Evolutionary conservation across 1,140 invertebrate species (phyloP), one percentile per base, ranked within the genome.

Genomic region (Polypedilum vanderplanki): DNA sequence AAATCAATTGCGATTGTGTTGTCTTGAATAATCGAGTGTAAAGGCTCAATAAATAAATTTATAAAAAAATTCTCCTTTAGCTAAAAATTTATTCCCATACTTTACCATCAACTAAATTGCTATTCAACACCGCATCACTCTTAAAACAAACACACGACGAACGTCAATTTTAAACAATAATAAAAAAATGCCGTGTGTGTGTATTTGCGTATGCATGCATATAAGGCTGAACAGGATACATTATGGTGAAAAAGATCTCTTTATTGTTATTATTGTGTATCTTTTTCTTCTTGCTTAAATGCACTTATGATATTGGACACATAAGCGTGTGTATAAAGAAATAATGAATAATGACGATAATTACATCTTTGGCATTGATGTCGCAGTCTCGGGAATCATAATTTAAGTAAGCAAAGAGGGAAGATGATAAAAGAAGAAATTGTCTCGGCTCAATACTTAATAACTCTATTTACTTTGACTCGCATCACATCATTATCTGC

Each of bases 311-410:
- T n/a, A 33, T 33, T 33, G 46, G 46, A 57, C 46, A 57, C 46
- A 57, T 33, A 33, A 33, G 24, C 24, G 24, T 33, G 24, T 33
- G n/a, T 57, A 57, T 57, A 57, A 57, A n/a, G 24, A 5, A 33
- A 57, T n/a, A 57, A 57, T 57, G 46, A 57, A 57, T 57, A 57
- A 57, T 57, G 46, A 57, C n/a, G 46, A 57, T 57, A 57, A 57
- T 57, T 57, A 57, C 46, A 57, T 57, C 46, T 57, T 57, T 57
- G 9, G 46, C 46, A 57, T 57, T 57, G 46, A 57, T 57, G 46
- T 57, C 46, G 46, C 46, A 57, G n/a, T 57, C 46, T 57, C 10
- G 46, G 8, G n/a, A 10, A 57, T 57, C 12, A 57, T 57, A n/a
- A n/a, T n/a, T 57, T 4, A n/a, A n/a, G 46, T 3, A 12, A 57